Evolutionary conservation across 2,797 vertebrate species (phyloP).

Genomic region (Pteropus rufus): DNA sequence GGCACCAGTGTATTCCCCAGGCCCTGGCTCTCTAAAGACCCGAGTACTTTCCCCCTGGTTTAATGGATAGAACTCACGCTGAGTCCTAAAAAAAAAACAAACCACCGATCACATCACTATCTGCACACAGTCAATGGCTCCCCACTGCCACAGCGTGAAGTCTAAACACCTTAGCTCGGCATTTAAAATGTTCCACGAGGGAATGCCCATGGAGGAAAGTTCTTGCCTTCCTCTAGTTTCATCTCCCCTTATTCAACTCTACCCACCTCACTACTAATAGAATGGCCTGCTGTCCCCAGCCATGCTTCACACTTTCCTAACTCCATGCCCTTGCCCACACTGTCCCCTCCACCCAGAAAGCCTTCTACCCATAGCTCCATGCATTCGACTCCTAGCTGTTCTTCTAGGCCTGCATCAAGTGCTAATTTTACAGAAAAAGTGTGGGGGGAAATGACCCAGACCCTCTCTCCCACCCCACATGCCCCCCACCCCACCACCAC

Average conservation of each 20-base stretch:
- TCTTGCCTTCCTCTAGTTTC: neutral
- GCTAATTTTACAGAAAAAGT: neutral
- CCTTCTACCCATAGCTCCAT: neutral
- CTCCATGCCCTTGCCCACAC: neutral
- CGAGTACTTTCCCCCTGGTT: neutral
- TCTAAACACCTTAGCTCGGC: neutral
- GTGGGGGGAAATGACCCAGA: neutral
- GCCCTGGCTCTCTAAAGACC: neutral
- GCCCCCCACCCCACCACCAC: neutral
- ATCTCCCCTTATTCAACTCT: neutral
- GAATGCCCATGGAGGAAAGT: neutral
- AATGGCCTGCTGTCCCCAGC: neutral
- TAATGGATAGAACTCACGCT: neutral
- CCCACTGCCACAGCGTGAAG: neutral
- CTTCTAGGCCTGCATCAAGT: neutral
- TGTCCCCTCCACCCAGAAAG: neutral
- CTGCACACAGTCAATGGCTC: neutral
- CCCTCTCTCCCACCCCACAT: neutral
- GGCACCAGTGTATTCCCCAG: neutral
- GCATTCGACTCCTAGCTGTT: neutral
- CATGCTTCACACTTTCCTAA: fast-evolving
- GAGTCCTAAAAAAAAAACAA: neutral
- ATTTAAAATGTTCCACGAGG: neutral
- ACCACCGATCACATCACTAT: neutral
- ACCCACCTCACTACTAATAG: neutral